Evolutionary conservation across 2,113 vertebrate genomes (phyloP).

Genomic region (Toxotes chatareus): DNA sequence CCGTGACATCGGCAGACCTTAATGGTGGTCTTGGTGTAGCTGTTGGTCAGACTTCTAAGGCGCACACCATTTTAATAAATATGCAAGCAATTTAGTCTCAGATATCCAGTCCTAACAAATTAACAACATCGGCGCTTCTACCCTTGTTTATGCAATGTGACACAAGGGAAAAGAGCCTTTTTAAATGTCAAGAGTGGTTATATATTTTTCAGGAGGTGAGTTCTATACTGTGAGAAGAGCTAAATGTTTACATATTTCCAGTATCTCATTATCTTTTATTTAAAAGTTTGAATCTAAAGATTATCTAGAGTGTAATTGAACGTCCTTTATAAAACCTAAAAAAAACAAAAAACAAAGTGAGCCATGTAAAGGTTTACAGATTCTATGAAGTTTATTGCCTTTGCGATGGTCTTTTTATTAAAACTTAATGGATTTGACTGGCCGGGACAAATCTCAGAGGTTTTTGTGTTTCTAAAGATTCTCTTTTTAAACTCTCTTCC

Average conservation of each 20-base stretch:
- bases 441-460: constrained; percentile 21
- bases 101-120: background rate
- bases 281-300: constrained; percentile 14
- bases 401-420: constrained; percentile 54
- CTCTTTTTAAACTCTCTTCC: constrained; percentile 10
- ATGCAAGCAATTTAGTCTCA: background rate
- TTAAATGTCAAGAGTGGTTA: background rate
- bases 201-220: background rate
- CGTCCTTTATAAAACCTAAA: constrained; percentile 25
- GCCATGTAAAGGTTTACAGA: constrained; percentile 43
- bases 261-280: background rate
- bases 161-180: background rate
- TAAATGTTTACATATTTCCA: background rate
- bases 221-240: background rate
- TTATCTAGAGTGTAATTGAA: background rate
- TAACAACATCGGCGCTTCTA: background rate
- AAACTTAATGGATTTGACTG: constrained; percentile 58
- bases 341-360: constrained; percentile 31
- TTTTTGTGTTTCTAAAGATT: constrained; percentile 46
- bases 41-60: background rate
- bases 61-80: background rate
- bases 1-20: constrained; percentile 52
- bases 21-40: constrained; percentile 32
- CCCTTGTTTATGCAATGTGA: background rate
- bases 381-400: constrained; percentile 38